Conservation (phyloP, 2,797 vertebrate genomes). For the Poeciliopsis presidionis region DNA sequence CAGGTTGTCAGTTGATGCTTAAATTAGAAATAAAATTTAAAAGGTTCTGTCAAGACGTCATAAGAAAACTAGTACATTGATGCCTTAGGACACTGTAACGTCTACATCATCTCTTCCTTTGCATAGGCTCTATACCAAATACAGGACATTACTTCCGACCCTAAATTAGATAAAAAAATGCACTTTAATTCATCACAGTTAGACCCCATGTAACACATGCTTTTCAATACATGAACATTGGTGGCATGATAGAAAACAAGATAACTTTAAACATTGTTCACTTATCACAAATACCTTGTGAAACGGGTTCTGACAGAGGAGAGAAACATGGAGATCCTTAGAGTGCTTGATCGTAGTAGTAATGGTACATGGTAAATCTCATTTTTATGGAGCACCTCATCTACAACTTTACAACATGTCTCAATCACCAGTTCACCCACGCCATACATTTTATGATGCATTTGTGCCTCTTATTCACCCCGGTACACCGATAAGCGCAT, state of each 20-base stretch:
- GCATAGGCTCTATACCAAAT: not conserved
- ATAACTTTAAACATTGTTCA: not conserved
- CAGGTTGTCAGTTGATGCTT: not conserved
- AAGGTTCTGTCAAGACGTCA: not conserved
- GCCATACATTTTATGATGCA: not conserved
- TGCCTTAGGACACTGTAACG: not conserved
- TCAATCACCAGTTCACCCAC: not conserved
- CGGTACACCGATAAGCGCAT: not conserved
- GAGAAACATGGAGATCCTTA: not conserved
- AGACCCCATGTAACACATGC: not conserved
- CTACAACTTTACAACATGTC: constrained; percentile 1
- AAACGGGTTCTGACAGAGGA: not conserved
- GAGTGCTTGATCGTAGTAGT: not conserved
- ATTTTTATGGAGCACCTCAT: not conserved
- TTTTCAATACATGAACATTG: not conserved
- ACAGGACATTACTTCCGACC: not conserved
- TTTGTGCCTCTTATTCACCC: not conserved
- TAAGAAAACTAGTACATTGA: not conserved
- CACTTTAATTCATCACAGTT: not conserved
- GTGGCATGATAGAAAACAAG: not conserved
- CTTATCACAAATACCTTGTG: not conserved
- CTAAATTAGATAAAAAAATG: not conserved
- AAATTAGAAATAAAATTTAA: not conserved
- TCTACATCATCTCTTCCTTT: not conserved
- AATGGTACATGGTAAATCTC: not conserved